phyloP scores from a whole-genome alignment of 2,113 vertebrate genomes.

The Halichoeres trimaculatus region DNA sequence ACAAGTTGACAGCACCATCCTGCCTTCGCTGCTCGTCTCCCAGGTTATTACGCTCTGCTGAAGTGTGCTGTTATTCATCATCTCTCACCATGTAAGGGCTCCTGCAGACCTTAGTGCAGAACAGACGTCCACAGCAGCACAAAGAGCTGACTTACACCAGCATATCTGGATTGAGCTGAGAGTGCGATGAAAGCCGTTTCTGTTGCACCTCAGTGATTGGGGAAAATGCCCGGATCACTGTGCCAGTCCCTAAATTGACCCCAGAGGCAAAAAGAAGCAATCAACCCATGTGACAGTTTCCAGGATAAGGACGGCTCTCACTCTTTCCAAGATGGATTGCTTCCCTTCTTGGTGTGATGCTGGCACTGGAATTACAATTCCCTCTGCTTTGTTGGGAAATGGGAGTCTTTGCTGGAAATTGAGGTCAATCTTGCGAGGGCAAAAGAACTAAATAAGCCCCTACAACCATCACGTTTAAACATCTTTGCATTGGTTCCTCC shows the following conservation, averaged over 20 bases:
- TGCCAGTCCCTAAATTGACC: neutral
- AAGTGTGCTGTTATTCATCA: constrained; percentile 4
- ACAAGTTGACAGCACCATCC: constrained; percentile 11
- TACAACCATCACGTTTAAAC: constrained; percentile 4
- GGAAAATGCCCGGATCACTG: constrained; percentile 3
- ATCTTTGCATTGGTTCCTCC: neutral
- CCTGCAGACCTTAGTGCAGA: neutral
- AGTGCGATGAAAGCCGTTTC: constrained; percentile 27
- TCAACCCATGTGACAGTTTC: constrained; percentile 22
- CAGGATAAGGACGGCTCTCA: neutral
- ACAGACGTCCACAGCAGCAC: neutral
- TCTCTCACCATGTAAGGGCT: neutral
- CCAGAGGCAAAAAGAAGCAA: constrained; percentile 38
- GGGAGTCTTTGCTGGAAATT: constrained; percentile 48
- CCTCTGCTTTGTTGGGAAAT: neutral
- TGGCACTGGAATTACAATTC: constrained; percentile 40
- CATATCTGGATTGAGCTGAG: constrained; percentile 1
- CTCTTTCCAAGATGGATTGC: constrained; percentile 43
- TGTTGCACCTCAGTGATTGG: neutral
- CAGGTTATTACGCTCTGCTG: constrained; percentile 13
- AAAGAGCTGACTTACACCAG: constrained; percentile 7
- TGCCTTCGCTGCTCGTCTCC: constrained; percentile 3
- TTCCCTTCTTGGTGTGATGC: neutral
- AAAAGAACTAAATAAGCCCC: neutral
- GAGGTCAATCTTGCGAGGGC: constrained; percentile 10